A percentile compares a stretch with the other conserved stretches of the same genome.
Conservation (phyloP, 2,797 vertebrate genomes). For the Bovichtus variegatus region DNA sequence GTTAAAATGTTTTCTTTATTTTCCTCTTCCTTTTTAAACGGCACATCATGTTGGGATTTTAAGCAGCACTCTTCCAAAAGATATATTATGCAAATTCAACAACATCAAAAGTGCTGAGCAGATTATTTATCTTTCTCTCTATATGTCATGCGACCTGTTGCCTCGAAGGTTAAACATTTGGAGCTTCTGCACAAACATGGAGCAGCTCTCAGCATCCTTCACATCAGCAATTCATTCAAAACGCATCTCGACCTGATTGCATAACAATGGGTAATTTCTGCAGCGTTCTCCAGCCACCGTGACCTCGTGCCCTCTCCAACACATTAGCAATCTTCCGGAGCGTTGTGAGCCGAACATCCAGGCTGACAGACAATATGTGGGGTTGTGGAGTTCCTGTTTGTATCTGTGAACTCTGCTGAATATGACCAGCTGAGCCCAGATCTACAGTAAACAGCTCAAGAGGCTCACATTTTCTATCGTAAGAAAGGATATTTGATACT, state of each 20-base stretch:
- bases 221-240: constrained; percentile 22
- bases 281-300: constrained; percentile 11
- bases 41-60: neutral
- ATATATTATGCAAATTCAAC: neutral
- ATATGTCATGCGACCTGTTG: neutral
- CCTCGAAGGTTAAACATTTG: neutral
- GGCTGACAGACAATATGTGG: constrained; percentile 3
- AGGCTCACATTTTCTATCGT: too few species aligned
- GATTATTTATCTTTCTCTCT: neutral
- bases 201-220: constrained; percentile 19
- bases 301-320: constrained; percentile 29
- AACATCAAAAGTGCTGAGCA: neutral
- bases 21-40: neutral
- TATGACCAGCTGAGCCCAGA: constrained; percentile 31
- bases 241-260: constrained; percentile 31
- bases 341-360: constrained; percentile 37
- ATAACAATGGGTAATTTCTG: constrained; percentile 39
- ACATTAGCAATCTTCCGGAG: constrained; percentile 48
- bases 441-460: neutral
- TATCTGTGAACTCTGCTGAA: constrained; percentile 18
- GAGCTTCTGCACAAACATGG: neutral
- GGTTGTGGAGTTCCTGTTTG: constrained; percentile 34
- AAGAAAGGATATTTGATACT: neutral
- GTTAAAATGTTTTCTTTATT: neutral
- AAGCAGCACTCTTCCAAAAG: neutral